Evolutionary conservation across 2,113 vertebrate genomes (phyloP), one percentile per base, ranked within the genome.

Genomic region (Halichoeres trimaculatus): DNA sequence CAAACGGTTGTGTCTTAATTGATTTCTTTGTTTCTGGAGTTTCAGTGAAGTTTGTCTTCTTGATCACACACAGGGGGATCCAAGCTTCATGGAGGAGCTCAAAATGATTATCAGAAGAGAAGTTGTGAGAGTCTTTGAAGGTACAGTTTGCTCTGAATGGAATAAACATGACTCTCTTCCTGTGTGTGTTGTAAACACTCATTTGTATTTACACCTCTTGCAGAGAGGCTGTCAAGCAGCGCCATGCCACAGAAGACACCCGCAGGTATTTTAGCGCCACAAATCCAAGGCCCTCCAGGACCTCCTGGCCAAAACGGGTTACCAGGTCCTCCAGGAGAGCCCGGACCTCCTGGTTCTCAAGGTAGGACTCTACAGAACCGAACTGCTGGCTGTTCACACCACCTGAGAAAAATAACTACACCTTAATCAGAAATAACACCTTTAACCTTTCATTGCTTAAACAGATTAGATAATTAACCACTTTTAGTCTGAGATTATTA

Each of bases 91-190:
- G 85, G 95, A 98, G 88, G 97, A 99, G 93, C 95, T 99, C 78
- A 96, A 95, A 93, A 93, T 81, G 58, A 96, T 97, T 22, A 96
- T 99, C 83, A 95, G 88, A 90, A 95, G 91, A 83, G 97, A 99
- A 88, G 95, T 99, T 68, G 89, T 96, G 68, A 94, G 93, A 63
- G 90, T 98, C 89, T 95, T 99, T 93, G 96, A 98, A 96, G 98
- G 98, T 99, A 94, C 24, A 56, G 58, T 45, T 20, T 1, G 5
- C 17, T 40, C 20, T 9, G 38, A 22, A 74, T 60, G 10, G 13
- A 17, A 50, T 35, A 26, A 6, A 10, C 10, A 51, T 24, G 2
- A 23, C 47, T 40, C 62, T 26, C 10, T 11, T 41, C n/a, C 9
- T 13, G 22, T 19, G 14, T 16, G 10, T 19, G 11, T 52, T 51